Conservation (phyloP, 2,797 vertebrate genomes). For the Bradypus variegatus region DNA sequence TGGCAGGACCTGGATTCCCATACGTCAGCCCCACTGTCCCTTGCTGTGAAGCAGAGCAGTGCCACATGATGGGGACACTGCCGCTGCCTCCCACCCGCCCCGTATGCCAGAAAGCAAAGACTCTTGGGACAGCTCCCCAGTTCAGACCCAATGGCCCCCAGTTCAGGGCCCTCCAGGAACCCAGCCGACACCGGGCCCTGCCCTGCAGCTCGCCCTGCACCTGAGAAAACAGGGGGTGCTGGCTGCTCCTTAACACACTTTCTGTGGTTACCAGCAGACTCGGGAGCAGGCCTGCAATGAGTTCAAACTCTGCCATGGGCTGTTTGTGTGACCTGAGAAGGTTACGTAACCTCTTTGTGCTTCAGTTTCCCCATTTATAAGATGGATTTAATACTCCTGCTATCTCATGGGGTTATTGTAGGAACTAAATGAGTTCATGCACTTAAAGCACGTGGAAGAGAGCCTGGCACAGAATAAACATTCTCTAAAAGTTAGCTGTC, state of each 20-base stretch:
- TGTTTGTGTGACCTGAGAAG: not conserved
- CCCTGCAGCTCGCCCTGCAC: not conserved
- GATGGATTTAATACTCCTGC: not conserved
- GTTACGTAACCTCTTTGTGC: not conserved
- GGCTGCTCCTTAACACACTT: not conserved
- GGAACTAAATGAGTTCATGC: not conserved
- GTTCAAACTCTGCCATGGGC: not conserved
- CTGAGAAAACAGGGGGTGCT: not conserved
- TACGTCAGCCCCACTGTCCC: not conserved
- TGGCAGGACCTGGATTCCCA: not conserved
- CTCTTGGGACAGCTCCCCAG: not conserved
- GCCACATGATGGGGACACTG: not conserved
- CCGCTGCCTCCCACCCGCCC: not conserved
- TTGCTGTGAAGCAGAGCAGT: not conserved
- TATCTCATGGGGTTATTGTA: not conserved
- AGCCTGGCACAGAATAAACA: rapidly evolving
- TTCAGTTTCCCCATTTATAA: not conserved
- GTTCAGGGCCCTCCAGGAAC: not conserved
- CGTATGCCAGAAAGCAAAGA: not conserved
- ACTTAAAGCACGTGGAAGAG: not conserved
- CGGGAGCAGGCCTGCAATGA: not conserved
- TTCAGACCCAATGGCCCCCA: not conserved
- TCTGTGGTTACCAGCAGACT: not conserved
- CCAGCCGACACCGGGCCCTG: not conserved
- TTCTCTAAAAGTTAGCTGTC: not conserved